Evolutionary conservation across 2,113 vertebrate genomes (phyloP).

Genomic region (Pimephales promelas): DNA sequence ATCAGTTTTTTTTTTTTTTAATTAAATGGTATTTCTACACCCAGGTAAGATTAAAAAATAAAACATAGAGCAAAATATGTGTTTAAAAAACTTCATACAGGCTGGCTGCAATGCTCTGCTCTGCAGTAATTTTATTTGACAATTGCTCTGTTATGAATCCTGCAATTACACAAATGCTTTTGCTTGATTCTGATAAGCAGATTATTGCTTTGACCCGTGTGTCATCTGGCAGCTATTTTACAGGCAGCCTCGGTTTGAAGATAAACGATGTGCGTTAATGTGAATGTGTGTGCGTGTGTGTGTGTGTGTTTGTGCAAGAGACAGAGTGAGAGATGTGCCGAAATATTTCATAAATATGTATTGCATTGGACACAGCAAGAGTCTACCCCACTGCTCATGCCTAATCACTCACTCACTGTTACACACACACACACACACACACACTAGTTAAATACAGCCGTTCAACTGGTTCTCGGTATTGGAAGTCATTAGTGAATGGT

Average conservation of each 20-base stretch:
- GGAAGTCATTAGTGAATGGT: constrained; percentile 54
- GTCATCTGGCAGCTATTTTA: constrained; percentile 45
- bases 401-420: constrained; percentile 15
- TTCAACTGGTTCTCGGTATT: constrained; percentile 19
- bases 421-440: not conserved
- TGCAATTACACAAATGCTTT: constrained; percentile 47
- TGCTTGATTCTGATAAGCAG: constrained; percentile 47
- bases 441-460: constrained; percentile 26
- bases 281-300: not conserved
- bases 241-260: constrained; percentile 23
- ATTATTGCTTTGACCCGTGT: constrained; percentile 44
- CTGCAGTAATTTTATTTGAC: constrained; percentile 19
- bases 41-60: not conserved
- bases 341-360: constrained; percentile 43
- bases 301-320: not conserved
- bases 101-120: not conserved
- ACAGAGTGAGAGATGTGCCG: not conserved
- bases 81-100: constrained; percentile 22
- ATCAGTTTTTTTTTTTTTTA: not conserved
- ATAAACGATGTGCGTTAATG: constrained; percentile 8
- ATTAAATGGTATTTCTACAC: not conserved
- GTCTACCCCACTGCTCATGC: not conserved
- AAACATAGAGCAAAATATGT: not conserved
- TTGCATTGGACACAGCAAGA: constrained; percentile 20
- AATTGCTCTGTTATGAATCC: constrained; percentile 37